A percentile compares a stretch with the other conserved stretches of the same genome.
These are phyloP conservation scores for Monopis laevigella DNA, from an alignment of 2,888 invertebrate genomes.

Conservation along the genomic window DNA sequence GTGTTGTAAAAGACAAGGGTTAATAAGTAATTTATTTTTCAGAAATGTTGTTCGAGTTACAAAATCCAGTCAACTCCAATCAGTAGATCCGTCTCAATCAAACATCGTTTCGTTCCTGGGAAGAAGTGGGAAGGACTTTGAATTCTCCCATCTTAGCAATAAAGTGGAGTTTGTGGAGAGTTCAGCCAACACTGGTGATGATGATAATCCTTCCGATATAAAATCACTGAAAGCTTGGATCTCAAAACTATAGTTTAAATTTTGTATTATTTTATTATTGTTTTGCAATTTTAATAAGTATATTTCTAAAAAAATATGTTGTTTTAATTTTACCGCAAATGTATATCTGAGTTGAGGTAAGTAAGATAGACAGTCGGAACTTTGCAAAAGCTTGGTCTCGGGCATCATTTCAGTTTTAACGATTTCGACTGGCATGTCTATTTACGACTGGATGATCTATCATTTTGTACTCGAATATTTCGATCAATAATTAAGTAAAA, in stretches of 20 bases:
- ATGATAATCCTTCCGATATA: constrained; percentile 71
- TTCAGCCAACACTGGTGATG: constrained; percentile 64
- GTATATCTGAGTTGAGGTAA: too few relatives aligned
- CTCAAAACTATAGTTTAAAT: constrained; percentile 50
- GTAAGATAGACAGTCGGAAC: too few relatives aligned
- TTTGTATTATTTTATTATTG: not conserved
- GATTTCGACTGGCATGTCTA: too few relatives aligned
- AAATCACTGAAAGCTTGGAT: constrained; percentile 78
- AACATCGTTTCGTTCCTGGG: constrained; percentile 76
- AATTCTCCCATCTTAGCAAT: constrained; percentile 77
- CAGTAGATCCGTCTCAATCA: constrained; percentile 72
- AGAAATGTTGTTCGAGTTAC: constrained; percentile 89
- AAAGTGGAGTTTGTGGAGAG: constrained; percentile 77
- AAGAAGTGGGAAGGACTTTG: constrained; percentile 82
- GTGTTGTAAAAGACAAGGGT: too few relatives aligned
- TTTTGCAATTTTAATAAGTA: not conserved
- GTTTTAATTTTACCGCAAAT: not conserved
- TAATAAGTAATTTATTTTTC: too few relatives aligned
- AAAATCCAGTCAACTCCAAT: constrained; percentile 81
- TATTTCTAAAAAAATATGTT: not conserved
- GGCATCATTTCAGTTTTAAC: too few relatives aligned
- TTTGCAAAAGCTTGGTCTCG: too few relatives aligned
- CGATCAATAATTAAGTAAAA: too few relatives aligned
- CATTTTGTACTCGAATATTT: too few relatives aligned
- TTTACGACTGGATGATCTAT: too few relatives aligned